Evolutionary conservation across 1,140 invertebrate species (phyloP), one percentile per base, ranked within the genome.

Genomic region (Tetraneura akinire): DNA sequence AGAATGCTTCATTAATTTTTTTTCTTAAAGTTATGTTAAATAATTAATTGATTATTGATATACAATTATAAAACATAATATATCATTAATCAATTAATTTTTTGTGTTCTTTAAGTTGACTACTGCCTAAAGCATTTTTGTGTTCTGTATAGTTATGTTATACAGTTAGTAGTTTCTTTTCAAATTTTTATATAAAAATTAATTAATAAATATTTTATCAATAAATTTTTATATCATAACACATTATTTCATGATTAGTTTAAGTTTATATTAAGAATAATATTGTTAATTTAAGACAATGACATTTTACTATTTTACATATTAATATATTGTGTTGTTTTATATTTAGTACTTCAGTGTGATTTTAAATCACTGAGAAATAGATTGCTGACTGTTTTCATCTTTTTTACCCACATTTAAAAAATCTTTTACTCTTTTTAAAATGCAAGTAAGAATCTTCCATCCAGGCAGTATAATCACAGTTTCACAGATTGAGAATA

Each of bases 71-170:
- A 45, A 47, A 6, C 13, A 0, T 68, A 45, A 21, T 68, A 47
- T 23, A 47, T 68, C 6, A 26, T 16, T 47, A 16, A 37, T 26
- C 47, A 13, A n/a, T 6, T 57, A 23, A 23, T 66, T 66, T 66
- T 23, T 23, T 70, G 8, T 71, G 42, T 71, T 32, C n/a, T 71
- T 51, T 49, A 71, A 49, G 3, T 51, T 71, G 23, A 68, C n/a
- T n/a, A 13, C 0, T 51, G 49, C 23, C 23, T 32, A 23, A 55
- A 1, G 21, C 16, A 16, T 55, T 55, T 55, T 10, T 47, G 37
- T 47, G 26, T 47, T 18, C 66, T 70, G 21, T 70, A 26, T 49
- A 70, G 66, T 6, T 49, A 49, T 47, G 66, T 68, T 26, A 47
- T 47, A 26, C 23, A 42, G 45, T 26, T 57, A 26, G 23, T 5